Base-by-base conservation (phyloP, 2,797 vertebrate species). In the Chaenodraco wilsoni region DNA sequence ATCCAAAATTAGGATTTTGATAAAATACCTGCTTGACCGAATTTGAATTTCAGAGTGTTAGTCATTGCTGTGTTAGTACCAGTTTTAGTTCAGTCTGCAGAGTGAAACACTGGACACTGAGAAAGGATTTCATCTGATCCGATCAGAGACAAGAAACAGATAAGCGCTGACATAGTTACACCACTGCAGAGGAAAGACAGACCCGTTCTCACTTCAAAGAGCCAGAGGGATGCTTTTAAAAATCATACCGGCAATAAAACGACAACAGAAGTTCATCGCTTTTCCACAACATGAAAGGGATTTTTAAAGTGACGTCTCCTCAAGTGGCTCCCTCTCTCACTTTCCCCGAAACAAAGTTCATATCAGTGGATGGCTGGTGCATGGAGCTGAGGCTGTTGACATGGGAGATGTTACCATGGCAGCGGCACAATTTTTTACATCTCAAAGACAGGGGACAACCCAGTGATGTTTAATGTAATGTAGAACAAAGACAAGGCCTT, bases 191-290 rank as follows among this genome's bases (percentile, higher is more conserved):
- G 76, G 87, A 85, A 87, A 93, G 92, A 78, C 91, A 92, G 92
- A 88, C 77, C 83, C 43, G 40, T 66, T 72, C 82, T 90, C 86
- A 92, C 92, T 93, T 94, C 93, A 94, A 94, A 94, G 93, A 90
- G 84, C 69, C 65, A 67, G 65, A 63, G 81, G 84, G 89, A 79
- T 71, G 86, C 88, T 93, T 92, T 91, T 79, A 90, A 90, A 90
- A 91, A 93, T 93, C 88, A 89, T 89, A 90, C 88, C 54, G 54
- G 90, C 89, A 90, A 89, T 94, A 94, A 37, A 94, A 94, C 87
- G 86, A 87, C 82, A 87, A 86, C 85, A 89, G 83, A 88, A 87
- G 86, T 91, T 90, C 90, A 91, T 93, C 85, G 44, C 79, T 90
- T 90, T 89, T 92, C 86, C 87, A 59, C 60, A 60, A 93, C 91